Percentiles rank a stretch among this genome's conserved stretches.
phyloP scores from a whole-genome alignment of 2,888 invertebrate genomes.

The Masnerella sp. region DNA sequence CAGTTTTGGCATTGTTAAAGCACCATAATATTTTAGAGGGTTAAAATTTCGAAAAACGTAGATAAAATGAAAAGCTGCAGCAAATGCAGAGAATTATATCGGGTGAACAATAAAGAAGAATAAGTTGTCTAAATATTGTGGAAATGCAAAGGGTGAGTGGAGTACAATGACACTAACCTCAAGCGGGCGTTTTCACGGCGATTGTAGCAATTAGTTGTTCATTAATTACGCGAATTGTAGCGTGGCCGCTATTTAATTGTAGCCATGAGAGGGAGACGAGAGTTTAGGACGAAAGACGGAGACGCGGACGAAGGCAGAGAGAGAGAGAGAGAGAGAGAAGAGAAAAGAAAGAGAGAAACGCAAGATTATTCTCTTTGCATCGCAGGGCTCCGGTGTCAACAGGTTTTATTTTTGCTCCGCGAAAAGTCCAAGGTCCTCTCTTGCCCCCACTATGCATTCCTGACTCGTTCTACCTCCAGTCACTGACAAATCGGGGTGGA shows the following conservation, averaged over 20 bases:
- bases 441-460: conserved; percentile 40
- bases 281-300: conserved; percentile 8
- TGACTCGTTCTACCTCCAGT: conserved; percentile 35
- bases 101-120: too few relatives aligned
- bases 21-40: too few relatives aligned
- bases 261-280: not conserved
- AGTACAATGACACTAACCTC: too few relatives aligned
- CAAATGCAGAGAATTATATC: too few relatives aligned
- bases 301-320: conserved; percentile 20
- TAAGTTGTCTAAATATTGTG: too few relatives aligned
- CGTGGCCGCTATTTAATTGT: conserved; percentile 54
- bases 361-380: conserved; percentile 66
- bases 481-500: conserved; percentile 47
- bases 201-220: conserved; percentile 50
- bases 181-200: too few relatives aligned
- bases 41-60: too few relatives aligned
- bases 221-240: conserved; percentile 47
- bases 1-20: too few relatives aligned
- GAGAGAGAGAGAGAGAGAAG: conserved; percentile 37
- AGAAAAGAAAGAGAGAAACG: conserved; percentile 21
- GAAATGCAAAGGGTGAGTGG: too few relatives aligned
- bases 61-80: too few relatives aligned
- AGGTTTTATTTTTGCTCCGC: conserved; percentile 74
- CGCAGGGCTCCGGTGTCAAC: conserved; percentile 73
- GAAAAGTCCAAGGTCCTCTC: conserved; percentile 72